These are phyloP conservation scores for Calliopsis andreniformis DNA, from an alignment of 1,140 invertebrate species.

Conservation along the genomic window DNA sequence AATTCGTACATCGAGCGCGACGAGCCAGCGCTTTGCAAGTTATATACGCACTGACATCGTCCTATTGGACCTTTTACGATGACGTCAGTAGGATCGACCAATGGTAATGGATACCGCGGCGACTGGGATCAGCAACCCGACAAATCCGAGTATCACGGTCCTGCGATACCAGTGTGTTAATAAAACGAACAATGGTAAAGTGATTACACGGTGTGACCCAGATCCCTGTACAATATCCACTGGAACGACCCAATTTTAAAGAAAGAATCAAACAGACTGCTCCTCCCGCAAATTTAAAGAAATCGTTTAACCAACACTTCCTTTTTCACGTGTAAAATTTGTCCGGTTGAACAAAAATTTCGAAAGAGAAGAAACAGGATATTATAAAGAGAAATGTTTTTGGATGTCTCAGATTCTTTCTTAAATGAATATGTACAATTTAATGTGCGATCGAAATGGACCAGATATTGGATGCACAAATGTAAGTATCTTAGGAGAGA, in stretches of 20 bases:
- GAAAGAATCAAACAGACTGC: not conserved
- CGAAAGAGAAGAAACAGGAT: too few species aligned
- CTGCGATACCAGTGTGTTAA: not conserved
- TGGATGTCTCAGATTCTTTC: too few species aligned
- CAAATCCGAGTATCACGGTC: slow-evolving; percentile 6
- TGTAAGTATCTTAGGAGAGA: too few species aligned
- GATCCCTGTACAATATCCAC: not conserved
- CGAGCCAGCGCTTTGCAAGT: not conserved
- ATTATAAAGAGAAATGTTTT: too few species aligned
- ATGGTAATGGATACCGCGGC: slow-evolving; percentile 6
- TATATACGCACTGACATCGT: slow-evolving; percentile 21
- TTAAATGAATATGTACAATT: too few species aligned
- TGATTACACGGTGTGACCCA: not conserved
- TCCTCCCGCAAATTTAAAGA: not conserved
- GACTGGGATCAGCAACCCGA: not conserved
- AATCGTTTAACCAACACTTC: too few species aligned
- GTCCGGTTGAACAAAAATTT: too few species aligned
- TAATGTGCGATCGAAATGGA: too few species aligned
- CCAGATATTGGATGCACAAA: too few species aligned
- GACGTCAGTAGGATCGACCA: slow-evolving; percentile 27
- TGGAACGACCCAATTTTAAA: not conserved
- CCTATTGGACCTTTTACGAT: slow-evolving; percentile 35
- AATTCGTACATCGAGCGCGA: not conserved
- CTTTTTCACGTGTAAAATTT: too few species aligned
- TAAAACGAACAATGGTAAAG: slow-evolving; percentile 15